Conservation (phyloP, 2,113 vertebrate genomes). For the Tinamus guttatus region DNA sequence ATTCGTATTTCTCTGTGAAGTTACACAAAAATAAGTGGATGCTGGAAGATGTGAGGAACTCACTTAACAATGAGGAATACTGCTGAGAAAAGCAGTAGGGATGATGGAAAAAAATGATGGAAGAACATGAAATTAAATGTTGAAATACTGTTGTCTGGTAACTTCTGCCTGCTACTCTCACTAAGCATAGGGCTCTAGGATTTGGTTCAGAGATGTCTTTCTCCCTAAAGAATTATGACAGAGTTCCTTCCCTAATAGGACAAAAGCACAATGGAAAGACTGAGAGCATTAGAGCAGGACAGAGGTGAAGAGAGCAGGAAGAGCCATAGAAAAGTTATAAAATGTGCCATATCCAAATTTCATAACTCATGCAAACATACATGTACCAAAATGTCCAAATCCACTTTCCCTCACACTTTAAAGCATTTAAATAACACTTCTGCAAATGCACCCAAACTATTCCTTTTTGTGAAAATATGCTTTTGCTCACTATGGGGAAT, state of each 20-base stretch:
- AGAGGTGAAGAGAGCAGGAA: neutral
- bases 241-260: neutral
- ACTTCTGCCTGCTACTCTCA: neutral
- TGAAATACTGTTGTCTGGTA: neutral
- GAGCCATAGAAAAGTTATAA: neutral
- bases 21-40: too few species aligned
- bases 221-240: neutral
- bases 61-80: neutral
- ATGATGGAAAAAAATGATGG: neutral
- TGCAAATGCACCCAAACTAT: neutral
- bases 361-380: neutral
- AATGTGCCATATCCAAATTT: neutral
- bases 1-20: too few species aligned
- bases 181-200: neutral
- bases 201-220: neutral
- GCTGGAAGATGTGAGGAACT: neutral
- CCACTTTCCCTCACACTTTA: neutral
- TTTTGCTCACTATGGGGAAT: too few species aligned
- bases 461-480: neutral
- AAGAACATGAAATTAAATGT: neutral
- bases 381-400: neutral
- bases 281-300: neutral
- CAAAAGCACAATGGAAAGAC: neutral
- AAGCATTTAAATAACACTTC: neutral
- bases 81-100: neutral